Base-by-base conservation (phyloP, 2,113 vertebrate genomes). In the Corythornis cristatus region DNA sequence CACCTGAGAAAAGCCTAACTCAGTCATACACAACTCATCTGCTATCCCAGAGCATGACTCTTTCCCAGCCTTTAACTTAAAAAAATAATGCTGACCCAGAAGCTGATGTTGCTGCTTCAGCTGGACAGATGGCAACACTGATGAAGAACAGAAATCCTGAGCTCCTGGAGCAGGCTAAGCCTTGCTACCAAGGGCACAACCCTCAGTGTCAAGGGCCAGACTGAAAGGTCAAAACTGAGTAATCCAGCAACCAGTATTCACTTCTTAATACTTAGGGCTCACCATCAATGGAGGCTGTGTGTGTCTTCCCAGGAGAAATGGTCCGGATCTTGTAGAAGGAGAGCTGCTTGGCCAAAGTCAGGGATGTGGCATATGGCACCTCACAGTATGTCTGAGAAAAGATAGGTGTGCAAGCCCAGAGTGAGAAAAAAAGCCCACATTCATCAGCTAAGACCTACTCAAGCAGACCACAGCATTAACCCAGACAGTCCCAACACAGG, bases 271-370 rank as follows among this genome's bases (percentile, higher is more conserved):
- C 28, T 62, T 8, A 86, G 62, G 48, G 86, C 97, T 98, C 97
- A 99, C 99, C 99, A 86, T 99, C 99, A 73, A 99, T 98, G 81
- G 99, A 99, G 76, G 99, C 99, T 31, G 99, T 99, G 89, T 99
- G 99, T 13, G 98, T 99, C 96, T 99, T 99, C 76, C 99, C 99
- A 48, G 99, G 98, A 77, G 99, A 97, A 87, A 99, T 97, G 67
- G 97, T 97, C 31, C 98, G 98, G 84, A 99, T 98, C 95, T 99
- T 99, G 95, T 99, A 99, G 67, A 98, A 98, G 35, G 99, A 98
- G 73, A 99, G 97, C 93, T 98, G 99, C 91, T 99, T 99, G 75
- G 98, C 99, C 97, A 99, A 96, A 50, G 99, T 99, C 77, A 99
- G 98, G 25, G 98, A 98, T 86, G 98, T 99, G 93, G 98, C 98